A percentile compares a stretch with the other conserved stretches of the same genome.
Conservation (phyloP, 2,113 vertebrate genomes). For the Recurvirostra avosetta region DNA sequence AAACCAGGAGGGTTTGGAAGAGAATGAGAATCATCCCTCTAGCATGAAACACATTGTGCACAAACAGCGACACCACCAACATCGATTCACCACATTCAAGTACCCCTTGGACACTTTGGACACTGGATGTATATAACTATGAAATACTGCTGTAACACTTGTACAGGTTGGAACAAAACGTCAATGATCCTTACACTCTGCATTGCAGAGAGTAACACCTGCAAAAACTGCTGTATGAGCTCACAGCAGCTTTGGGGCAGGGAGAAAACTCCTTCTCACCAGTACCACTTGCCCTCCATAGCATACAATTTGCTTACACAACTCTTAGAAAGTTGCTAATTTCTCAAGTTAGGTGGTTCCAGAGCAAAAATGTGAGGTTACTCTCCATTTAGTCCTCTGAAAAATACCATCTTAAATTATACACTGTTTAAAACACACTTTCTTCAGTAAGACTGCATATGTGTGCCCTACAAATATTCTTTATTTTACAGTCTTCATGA, state of each 20-base stretch:
- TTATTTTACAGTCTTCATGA: neutral
- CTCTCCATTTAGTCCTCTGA: neutral
- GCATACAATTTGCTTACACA: neutral
- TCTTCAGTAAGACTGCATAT: neutral
- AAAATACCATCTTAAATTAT: neutral
- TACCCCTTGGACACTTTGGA: neutral
- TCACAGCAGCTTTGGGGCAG: neutral
- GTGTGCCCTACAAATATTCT: neutral
- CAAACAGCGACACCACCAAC: neutral
- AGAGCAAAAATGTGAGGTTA: neutral
- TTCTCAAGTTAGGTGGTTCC: neutral
- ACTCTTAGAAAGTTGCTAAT: neutral
- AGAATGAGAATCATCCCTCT: neutral
- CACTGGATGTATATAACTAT: neutral
- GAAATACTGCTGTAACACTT: neutral
- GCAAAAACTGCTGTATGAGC: neutral
- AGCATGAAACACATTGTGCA: neutral
- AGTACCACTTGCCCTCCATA: neutral
- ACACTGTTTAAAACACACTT: neutral
- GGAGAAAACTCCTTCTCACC: neutral
- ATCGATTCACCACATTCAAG: neutral
- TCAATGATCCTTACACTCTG: neutral
- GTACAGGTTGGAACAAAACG: neutral
- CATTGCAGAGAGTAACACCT: neutral
- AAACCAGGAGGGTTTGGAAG: neutral